Evolutionary conservation across 2,113 vertebrate species (phyloP).

Genomic region (Microtus richardsoni): DNA sequence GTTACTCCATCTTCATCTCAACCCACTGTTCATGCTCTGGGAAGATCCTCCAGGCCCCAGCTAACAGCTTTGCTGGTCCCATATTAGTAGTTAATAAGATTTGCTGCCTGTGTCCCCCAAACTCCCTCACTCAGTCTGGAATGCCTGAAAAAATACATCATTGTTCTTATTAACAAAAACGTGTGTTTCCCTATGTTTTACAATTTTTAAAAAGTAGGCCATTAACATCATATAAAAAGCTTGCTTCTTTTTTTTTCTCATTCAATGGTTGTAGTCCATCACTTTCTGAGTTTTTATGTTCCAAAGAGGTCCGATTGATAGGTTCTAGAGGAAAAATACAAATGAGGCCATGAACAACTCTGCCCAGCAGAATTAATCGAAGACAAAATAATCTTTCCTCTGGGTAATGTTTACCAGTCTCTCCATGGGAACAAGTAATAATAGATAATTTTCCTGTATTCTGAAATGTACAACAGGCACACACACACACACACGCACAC

Average conservation of each 20-base stretch:
- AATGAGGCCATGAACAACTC: not conserved
- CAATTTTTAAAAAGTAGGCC: not conserved
- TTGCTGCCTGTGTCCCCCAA: not conserved
- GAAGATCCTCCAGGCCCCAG: not conserved
- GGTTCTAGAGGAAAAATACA: not conserved
- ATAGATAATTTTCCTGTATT: conserved; percentile 47
- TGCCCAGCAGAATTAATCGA: not conserved
- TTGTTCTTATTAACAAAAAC: not conserved
- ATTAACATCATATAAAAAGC: not conserved
- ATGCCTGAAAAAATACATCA: not conserved
- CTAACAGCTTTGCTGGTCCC: not conserved
- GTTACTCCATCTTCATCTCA: not conserved
- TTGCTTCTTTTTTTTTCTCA: not conserved
- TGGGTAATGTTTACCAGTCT: conserved; percentile 45
- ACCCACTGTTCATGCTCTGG: not conserved
- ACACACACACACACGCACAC: not conserved
- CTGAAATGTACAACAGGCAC: not conserved
- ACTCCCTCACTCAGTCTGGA: not conserved
- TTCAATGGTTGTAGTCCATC: not conserved
- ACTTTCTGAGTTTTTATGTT: not conserved
- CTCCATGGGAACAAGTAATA: conserved; percentile 26
- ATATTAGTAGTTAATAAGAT: not conserved
- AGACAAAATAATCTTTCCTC: conserved; percentile 24
- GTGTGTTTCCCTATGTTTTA: not conserved
- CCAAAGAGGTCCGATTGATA: not conserved